phyloP scores from a whole-genome alignment of 2,888 invertebrate genomes.

The Strigamia crassipes region DNA sequence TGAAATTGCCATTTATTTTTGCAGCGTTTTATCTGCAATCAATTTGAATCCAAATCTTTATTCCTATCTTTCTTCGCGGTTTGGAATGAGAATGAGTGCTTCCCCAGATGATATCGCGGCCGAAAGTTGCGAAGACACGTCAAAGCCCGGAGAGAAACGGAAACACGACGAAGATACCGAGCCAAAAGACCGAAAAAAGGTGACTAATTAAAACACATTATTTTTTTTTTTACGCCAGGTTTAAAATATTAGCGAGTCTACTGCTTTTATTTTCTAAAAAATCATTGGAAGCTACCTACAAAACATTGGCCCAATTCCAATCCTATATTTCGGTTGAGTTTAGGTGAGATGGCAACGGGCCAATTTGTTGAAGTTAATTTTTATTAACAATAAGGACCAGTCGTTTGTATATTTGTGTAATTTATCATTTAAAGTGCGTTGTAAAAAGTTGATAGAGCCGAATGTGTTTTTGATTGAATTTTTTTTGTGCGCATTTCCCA shows the following conservation, averaged over 20 bases:
- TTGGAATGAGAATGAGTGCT: slow-evolving; percentile 19
- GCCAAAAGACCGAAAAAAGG: slow-evolving; percentile 26
- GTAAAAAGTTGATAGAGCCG: background rate
- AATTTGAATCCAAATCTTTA: slow-evolving; percentile 2
- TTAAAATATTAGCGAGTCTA: background rate
- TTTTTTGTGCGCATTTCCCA: background rate
- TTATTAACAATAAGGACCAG: slow-evolving; percentile 8
- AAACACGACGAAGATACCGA: slow-evolving; percentile 20
- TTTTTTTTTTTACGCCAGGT: background rate
- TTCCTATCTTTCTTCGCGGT: background rate
- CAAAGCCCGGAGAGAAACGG: background rate
- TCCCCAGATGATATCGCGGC: background rate
- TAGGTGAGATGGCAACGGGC: slow-evolving; percentile 6
- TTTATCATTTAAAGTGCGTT: background rate
- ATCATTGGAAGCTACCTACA: background rate
- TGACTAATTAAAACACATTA: background rate
- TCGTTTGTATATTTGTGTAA: background rate
- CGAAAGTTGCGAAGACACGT: background rate
- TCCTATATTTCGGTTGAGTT: slow-evolving; percentile 29
- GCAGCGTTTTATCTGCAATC: background rate
- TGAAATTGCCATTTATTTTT: background rate
- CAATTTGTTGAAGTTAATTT: slow-evolving; percentile 10
- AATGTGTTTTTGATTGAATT: background rate
- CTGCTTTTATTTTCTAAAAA: background rate
- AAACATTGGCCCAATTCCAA: background rate